These are phyloP conservation scores for Drosophila peninsularis DNA, from an alignment of 2,888 invertebrate genomes.

Conservation along the genomic window DNA sequence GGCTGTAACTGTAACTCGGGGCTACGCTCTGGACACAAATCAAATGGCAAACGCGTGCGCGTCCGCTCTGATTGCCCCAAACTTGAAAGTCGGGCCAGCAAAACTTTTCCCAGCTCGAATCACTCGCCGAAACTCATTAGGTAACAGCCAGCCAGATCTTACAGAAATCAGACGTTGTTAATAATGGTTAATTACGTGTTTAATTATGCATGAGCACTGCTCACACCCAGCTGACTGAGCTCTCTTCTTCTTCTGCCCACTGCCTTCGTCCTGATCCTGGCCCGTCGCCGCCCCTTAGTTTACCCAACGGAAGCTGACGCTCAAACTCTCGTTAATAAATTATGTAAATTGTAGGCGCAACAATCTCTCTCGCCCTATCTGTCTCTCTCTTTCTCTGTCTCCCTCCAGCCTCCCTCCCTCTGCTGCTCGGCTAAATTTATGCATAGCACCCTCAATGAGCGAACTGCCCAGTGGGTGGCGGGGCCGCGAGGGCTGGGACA, in stretches of 20 bases:
- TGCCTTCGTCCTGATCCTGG: slow-evolving; percentile 21
- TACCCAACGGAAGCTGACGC: slow-evolving; percentile 70
- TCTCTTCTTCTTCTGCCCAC: background rate
- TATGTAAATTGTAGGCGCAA: slow-evolving; percentile 77
- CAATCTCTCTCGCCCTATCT: slow-evolving; percentile 39
- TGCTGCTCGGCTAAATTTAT: slow-evolving; percentile 56
- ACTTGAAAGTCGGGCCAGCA: slow-evolving; percentile 9
- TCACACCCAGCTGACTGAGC: slow-evolving; percentile 26
- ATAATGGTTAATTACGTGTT: slow-evolving; percentile 80
- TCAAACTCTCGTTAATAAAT: slow-evolving; percentile 78
- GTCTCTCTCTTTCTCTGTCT: background rate
- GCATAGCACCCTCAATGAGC: slow-evolving; percentile 33
- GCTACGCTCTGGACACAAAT: slow-evolving; percentile 59
- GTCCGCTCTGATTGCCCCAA: slow-evolving; percentile 58
- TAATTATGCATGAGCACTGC: slow-evolving; percentile 73
- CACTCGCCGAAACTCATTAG: slow-evolving; percentile 72
- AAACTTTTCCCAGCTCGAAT: slow-evolving; percentile 51
- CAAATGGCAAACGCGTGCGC: slow-evolving; percentile 48
- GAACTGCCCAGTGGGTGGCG: slow-evolving; percentile 14
- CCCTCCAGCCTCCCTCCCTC: background rate
- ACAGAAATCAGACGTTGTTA: slow-evolving; percentile 77
- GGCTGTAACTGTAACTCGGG: slow-evolving; percentile 8
- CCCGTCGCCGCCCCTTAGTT: slow-evolving; percentile 32
- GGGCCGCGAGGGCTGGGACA: background rate
- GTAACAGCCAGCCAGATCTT: slow-evolving; percentile 53